These are phyloP conservation scores for Hemithea aestivaria DNA, from an alignment of 2,888 invertebrate genomes.

Conservation along the genomic window DNA sequence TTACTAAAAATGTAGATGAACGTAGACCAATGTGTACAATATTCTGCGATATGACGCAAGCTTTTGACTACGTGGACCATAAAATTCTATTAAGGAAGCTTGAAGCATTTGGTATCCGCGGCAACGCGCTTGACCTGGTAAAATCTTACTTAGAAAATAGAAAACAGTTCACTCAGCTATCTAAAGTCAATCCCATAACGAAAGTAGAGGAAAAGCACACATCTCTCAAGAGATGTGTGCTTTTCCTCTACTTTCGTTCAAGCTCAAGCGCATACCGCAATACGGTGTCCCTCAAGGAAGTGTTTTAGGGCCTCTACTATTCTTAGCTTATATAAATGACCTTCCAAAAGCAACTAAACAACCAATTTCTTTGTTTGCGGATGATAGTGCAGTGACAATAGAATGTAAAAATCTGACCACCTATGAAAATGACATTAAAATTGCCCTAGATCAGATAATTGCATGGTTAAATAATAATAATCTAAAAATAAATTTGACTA, in stretches of 20 bases:
- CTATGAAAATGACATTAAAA: slow-evolving; percentile 6
- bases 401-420: slow-evolving; percentile 1
- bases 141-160: slow-evolving; percentile 4
- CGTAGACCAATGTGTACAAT: slow-evolving; percentile 2
- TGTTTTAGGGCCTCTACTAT: slow-evolving; percentile 5
- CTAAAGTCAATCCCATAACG: neutral
- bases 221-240: too few relatives aligned
- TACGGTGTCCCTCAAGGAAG: slow-evolving; percentile 7
- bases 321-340: slow-evolving; percentile 7
- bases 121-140: slow-evolving; percentile 2
- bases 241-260: too few relatives aligned
- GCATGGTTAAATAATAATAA: slow-evolving; percentile 1
- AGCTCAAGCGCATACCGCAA: neutral
- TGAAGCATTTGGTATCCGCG: slow-evolving; percentile 4
- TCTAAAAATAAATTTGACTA: slow-evolving; percentile 1
- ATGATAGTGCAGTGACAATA: slow-evolving; percentile 1
- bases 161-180: slow-evolving; percentile 4
- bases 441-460: slow-evolving; percentile 1
- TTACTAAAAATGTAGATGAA: neutral
- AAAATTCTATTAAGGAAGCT: slow-evolving; percentile 1
- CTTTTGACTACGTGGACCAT: slow-evolving; percentile 7
- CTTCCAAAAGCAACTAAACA: slow-evolving; percentile 1
- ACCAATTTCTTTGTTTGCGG: slow-evolving; percentile 2
- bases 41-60: slow-evolving; percentile 7
- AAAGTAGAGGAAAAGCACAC: slow-evolving; percentile 1